Base-by-base conservation (phyloP, 1,140 invertebrate genomes). In the Drosophila pruinosa region DNA sequence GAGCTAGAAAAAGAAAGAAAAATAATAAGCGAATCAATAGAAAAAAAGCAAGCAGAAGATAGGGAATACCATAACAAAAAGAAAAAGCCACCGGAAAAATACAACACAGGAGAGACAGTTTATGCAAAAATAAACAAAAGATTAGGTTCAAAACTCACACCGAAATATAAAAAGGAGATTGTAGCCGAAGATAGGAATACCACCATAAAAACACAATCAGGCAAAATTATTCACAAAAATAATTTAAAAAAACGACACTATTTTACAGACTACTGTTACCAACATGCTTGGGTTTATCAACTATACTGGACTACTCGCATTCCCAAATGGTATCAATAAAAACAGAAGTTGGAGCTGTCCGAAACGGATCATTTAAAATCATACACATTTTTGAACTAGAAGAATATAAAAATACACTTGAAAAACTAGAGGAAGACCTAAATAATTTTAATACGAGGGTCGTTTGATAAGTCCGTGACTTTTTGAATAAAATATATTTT, bases 101-200 rank as follows among this genome's bases (percentile, higher is more conserved):
- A 64, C 19, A 1, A 8, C 2, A 19, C 31, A 74, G 39, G 47
- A 36, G 7, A 75, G 2, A 22, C 34, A 41, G 52, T 71, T 21
- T 73, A 41, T 21, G 58, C 63, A 2, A 68, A 53, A 63, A 14
- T 14, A 57, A 73, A 68, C 28, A 63, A 21, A 12, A 62, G 63
- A 59, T 17, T 74, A 59, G 47, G 48, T 3, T 53, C 48, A 14
- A 54, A 54, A 7, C 3, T 38, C 22, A 24, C 10, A 14, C 3
- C 26, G 17, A 24, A 6, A 24, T 54, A 22, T 1, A 54, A 22
- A 6, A 57, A 31, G 7, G 24, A 57, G 31, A 45, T n/a, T 3
- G 39, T 43, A 6, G 45, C 28, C 3, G 26, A 54, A 10, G 15
- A 54, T 22, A 54, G 24, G 5, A 39, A 8, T 8, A 54, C 52